Conservation (phyloP, 2,113 vertebrate species). For the Triplophysa dalaica region DNA sequence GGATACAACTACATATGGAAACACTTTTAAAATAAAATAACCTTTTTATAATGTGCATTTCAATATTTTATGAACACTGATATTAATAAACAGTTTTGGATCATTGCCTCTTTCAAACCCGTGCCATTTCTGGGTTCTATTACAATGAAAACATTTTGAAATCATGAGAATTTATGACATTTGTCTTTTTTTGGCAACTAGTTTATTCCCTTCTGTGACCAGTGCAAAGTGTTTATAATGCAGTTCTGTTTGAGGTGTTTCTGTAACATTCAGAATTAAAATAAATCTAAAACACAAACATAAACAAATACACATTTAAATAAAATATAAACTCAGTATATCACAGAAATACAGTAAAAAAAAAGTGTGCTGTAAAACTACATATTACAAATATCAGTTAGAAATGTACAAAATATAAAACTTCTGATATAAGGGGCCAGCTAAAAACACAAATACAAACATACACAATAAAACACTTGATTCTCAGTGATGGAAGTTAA, state of each 20-base stretch:
- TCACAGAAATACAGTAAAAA: constrained; percentile 13
- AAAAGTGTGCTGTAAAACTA: neutral
- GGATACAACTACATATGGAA: neutral
- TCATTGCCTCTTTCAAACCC: neutral
- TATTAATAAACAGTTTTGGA: neutral
- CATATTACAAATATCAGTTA: constrained; percentile 26
- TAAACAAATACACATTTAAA: neutral
- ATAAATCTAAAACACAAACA: neutral
- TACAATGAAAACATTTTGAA: neutral
- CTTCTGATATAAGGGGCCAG: constrained; percentile 32
- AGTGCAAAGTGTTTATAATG: neutral
- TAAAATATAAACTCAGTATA: constrained; percentile 4
- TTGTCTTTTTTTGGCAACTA: neutral
- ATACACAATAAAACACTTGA: neutral
- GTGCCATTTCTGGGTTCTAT: neutral
- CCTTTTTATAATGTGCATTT: neutral
- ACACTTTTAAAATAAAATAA: neutral
- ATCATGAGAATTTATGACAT: too few relatives aligned
- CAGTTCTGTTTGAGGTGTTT: neutral
- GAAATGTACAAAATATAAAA: constrained; percentile 37
- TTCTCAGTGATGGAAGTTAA: constrained; percentile 10
- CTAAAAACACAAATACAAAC: constrained; percentile 33
- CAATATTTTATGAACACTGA: neutral
- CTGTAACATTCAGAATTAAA: neutral
- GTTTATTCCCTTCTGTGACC: constrained; percentile 6